Base-by-base conservation (phyloP, 2,888 invertebrate species). In the Caenorhabditis sp. region DNA sequence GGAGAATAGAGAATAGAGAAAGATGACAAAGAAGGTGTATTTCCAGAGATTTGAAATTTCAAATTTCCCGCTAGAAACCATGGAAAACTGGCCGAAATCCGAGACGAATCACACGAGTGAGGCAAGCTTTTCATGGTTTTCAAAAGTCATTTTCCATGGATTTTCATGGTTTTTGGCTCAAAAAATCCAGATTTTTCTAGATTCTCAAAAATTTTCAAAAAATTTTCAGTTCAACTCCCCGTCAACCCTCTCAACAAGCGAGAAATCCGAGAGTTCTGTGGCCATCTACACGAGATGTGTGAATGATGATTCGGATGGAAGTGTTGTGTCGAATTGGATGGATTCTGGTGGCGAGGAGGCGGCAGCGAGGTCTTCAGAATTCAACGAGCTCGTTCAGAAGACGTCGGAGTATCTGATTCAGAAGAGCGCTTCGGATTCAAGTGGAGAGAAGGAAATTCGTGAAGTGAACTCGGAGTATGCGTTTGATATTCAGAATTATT, bases 261-360 rank as follows among this genome's bases (percentile, higher is more conserved):
- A 7, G 19, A 19, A 47, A 47, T 38, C 24, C 24, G 14, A 10
- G 14, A 26, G 26, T 26, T 61, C 61, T 12, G 12, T 28, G 31
- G 16, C 1, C 8, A 14, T 68, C 2, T 68, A 22, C 1, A 68
- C 68, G 4, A 12, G n/a, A 54, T 68, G 68, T n/a, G 54, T 54
- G 35, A 68, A 68, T 22, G 68, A 68, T 35, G 68, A 54, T 6
- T 68, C 68, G 2, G n/a, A 68, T 22, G 54, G 68, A 26, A 68
- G 68, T 51, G n/a, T 68, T 16, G 10, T 68, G 14, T 68, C 68
- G 24, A 35, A 68, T 54, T 68, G 68, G 68, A 68, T 68, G 68
- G 54, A 54, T 54, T 38, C 54, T 2, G 54, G 14, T 54, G 24
- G 24, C 7, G 54, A 54, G 26, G 26, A 54, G 12, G 2, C 24